Evolutionary conservation across 2,888 invertebrate genomes (phyloP).

Genomic region (Octonoba sinensis): DNA sequence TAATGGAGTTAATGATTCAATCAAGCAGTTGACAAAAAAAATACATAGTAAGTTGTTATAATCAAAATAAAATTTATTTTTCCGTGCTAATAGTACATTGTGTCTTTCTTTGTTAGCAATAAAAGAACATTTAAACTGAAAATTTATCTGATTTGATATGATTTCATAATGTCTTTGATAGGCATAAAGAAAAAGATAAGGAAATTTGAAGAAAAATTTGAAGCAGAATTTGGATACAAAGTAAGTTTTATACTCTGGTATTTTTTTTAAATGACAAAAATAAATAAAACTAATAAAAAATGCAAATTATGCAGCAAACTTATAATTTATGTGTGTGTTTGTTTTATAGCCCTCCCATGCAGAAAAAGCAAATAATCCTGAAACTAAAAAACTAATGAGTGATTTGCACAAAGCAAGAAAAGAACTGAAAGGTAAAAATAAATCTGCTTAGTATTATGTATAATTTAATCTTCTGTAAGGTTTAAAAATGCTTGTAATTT

Average conservation of each 20-base stretch:
- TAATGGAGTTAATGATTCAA: constrained; percentile 68
- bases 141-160: background rate
- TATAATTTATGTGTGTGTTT: constrained; percentile 2
- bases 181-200: constrained; percentile 84
- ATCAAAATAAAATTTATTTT: no score
- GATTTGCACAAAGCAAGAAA: constrained; percentile 84
- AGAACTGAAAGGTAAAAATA: constrained; percentile 77
- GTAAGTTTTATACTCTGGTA: constrained; percentile 7
- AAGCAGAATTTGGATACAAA: constrained; percentile 81
- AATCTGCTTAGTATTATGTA: no score
- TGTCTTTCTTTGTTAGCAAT: no score
- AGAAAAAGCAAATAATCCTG: constrained; percentile 87
- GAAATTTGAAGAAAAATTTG: constrained; percentile 86
- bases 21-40: constrained; percentile 70
- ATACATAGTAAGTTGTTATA: constrained; percentile 69
- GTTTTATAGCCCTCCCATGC: constrained; percentile 79
- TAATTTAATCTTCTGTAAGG: no score
- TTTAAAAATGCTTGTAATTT: no score
- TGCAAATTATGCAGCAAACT: background rate
- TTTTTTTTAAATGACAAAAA: background rate
- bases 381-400: constrained; percentile 84
- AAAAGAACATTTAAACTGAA: no score
- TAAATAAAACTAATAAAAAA: no score
- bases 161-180: constrained; percentile 7
- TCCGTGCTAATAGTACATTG: no score